Percentiles rank a stretch among this genome's conserved stretches.
Conservation (phyloP, 1,140 invertebrate genomes). For the Triops longicaudatus region DNA sequence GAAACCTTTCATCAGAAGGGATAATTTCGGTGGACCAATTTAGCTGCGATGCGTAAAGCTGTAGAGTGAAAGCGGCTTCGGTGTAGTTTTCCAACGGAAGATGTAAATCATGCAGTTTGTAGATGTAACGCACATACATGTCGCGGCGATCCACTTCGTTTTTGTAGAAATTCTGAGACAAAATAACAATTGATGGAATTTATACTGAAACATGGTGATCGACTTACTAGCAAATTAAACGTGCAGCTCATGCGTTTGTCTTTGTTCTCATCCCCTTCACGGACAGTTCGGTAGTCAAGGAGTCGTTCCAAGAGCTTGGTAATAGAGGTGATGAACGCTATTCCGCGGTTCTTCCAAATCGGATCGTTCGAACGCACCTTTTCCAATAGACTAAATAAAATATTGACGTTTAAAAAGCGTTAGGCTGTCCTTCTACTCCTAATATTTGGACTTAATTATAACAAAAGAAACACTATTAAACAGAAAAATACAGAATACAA, state of each 20-base stretch:
- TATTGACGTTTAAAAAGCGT: background rate
- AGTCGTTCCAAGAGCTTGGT: constrained; percentile 77
- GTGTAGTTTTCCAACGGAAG: constrained; percentile 87
- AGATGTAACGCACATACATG: constrained; percentile 94
- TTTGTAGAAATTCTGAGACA: constrained; percentile 83
- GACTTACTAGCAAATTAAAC: constrained; percentile 76
- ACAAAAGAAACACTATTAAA: too few relatives aligned
- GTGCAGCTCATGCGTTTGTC: constrained; percentile 95
- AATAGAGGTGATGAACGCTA: constrained; percentile 82
- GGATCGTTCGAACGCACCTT: constrained; percentile 75
- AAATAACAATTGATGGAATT: constrained; percentile 28
- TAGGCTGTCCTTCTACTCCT: too few relatives aligned
- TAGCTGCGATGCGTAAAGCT: constrained; percentile 84
- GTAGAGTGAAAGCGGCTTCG: constrained; percentile 90
- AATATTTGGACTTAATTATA: background rate
- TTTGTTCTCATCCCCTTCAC: constrained; percentile 82
- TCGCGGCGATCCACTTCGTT: constrained; percentile 78
- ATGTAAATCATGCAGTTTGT: constrained; percentile 91
- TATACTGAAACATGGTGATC: too few relatives aligned
- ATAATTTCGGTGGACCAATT: constrained; percentile 69
- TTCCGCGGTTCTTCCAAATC: constrained; percentile 79
- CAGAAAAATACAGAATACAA: background rate
- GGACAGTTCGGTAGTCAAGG: constrained; percentile 84
- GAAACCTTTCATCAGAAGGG: constrained; percentile 40
- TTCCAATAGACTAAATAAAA: constrained; percentile 61